Base-by-base conservation (phyloP, 53 echinoderm and acorn worm genomes). In the Luidia sarsii region DNA sequence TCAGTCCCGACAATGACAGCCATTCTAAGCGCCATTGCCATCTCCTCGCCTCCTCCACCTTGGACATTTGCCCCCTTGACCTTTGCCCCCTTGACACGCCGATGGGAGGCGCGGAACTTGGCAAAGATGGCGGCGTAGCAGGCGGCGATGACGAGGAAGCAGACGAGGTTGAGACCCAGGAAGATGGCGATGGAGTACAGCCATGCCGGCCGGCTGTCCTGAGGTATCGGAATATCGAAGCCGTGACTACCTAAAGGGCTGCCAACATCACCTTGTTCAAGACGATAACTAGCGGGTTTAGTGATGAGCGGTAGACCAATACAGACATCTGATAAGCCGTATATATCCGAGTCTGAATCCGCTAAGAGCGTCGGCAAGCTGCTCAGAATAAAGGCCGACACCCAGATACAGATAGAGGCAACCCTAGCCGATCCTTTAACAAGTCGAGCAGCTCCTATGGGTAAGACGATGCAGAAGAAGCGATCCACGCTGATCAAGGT, bases 291-390 rank as follows among this genome's bases (percentile, higher is more conserved):
- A 18, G 71, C 28, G 4, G 67, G 80, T 45, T 80, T 80, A 0
- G 84, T 70, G 63, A 89, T 89, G 13, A 89, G 65, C 7, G 89
- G 89, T 3, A 89, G 73, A 30, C 89, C 89, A 29, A 89, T 84
- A 15, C 89, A 89, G 27, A 89, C 89, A 57, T 89, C 89, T 37
- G 84, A 84, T 28, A 89, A 67, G 38, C 65, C 85, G 54, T 89
- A 89, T 11, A 82, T 24, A 82, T 82, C 61, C 0, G 89, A 64
- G 49, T 89, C 80, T 4, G 69, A 36, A 32, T 15, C 43, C 13
- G 33, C 36, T 33, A 84, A 54, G 19, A 84, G 22, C 20, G 59
- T 65, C 11, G 82, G 65, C 0, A 69, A 24, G 16, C 55, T 54
- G 15, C 82, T 80, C 0, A 89, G 56, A n/a, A 77, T 35, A 6